A percentile compares a stretch with the other conserved stretches of the same genome.
Evolutionary conservation across 2,888 invertebrate species (phyloP).

Genomic region (Drosophila multiciliata): DNA sequence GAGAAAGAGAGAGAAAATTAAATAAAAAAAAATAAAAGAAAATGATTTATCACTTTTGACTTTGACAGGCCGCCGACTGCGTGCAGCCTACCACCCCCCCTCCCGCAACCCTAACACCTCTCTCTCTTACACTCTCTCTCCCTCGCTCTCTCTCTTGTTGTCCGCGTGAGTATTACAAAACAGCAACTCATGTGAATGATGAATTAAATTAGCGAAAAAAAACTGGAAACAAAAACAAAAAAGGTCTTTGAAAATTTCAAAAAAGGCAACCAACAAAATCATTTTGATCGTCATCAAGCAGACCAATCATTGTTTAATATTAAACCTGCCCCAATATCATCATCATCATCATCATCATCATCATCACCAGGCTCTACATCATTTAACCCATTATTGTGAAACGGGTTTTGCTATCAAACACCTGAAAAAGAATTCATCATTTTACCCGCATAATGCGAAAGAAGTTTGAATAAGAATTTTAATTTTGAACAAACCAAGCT

Average conservation of each 20-base stretch:
- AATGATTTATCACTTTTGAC: constrained; percentile 78
- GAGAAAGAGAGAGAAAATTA: constrained; percentile 14
- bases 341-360: not conserved
- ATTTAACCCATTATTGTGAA: not conserved
- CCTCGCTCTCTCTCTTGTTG: constrained; percentile 9
- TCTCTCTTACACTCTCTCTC: constrained; percentile 2
- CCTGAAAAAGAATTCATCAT: not conserved
- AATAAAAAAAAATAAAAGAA: constrained; percentile 24
- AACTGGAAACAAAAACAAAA: constrained; percentile 17
- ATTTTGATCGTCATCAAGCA: not conserved
- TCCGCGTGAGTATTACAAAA: constrained; percentile 68
- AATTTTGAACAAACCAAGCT: not conserved
- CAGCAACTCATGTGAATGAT: constrained; percentile 77
- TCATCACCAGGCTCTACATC: no score
- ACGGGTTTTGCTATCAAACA: not conserved
- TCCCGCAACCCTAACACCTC: not conserved
- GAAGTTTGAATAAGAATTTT: not conserved
- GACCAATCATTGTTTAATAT: constrained; percentile 1
- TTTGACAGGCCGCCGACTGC: constrained; percentile 69
- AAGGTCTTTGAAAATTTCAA: constrained; percentile 9
- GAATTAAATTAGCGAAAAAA: constrained; percentile 73
- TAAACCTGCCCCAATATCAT: constrained; percentile 30
- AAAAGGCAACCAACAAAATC: constrained; percentile 8
- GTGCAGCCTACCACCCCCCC: not conserved
- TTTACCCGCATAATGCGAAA: not conserved